Percentiles rank a stretch among this genome's conserved stretches.
These are phyloP conservation scores for Oxyteleia sp. DNA, from an alignment of 2,888 invertebrate species.

Conservation along the genomic window DNA sequence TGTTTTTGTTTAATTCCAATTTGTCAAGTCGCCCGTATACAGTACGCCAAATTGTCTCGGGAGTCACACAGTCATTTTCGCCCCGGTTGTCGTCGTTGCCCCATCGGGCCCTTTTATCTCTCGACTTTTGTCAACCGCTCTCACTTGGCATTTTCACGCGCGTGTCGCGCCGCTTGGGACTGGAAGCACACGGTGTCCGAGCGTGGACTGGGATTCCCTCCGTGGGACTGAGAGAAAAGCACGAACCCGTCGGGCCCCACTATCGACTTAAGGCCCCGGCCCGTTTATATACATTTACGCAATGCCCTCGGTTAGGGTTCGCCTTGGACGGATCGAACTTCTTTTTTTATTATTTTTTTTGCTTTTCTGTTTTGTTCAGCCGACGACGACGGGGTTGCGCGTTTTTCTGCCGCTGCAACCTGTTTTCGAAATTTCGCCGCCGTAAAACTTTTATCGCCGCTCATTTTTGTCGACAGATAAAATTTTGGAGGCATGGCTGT, in stretches of 20 bases:
- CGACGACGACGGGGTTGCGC: no score
- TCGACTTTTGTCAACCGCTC: background rate
- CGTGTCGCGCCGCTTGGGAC: conserved; percentile 13
- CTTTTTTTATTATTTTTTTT: no score
- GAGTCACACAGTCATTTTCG: background rate
- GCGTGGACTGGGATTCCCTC: conserved; percentile 77
- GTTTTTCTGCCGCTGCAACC: no score
- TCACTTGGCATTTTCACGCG: conserved; percentile 47
- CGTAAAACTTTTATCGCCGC: no score
- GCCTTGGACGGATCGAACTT: no score
- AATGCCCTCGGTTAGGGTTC: conserved; percentile 58
- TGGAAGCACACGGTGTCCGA: conserved; percentile 74
- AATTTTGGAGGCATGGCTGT: no score
- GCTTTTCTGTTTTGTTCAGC: no score
- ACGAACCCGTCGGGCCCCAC: conserved; percentile 66
- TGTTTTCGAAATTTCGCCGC: no score
- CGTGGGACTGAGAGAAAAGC: conserved; percentile 79
- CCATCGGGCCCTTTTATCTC: background rate
- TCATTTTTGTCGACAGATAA: no score
- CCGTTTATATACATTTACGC: conserved; percentile 68
- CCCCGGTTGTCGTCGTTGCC: background rate
- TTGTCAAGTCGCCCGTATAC: conserved; percentile 16
- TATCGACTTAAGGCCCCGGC: conserved; percentile 63
- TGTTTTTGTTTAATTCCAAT: conserved; percentile 30
- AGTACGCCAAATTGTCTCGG: background rate